Conservation (phyloP, 2,113 vertebrate genomes). For the Carettochelys insculpta region DNA sequence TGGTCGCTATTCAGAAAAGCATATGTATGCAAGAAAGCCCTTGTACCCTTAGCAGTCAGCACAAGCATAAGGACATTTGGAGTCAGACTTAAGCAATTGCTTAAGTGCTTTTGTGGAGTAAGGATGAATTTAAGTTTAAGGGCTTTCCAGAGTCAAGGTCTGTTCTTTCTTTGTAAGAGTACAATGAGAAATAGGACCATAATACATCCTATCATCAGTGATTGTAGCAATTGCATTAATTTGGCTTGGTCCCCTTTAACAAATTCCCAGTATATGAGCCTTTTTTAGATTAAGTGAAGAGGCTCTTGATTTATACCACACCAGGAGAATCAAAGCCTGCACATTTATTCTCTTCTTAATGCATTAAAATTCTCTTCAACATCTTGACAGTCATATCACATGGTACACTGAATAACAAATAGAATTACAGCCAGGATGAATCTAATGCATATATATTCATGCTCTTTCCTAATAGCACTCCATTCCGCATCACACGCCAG, state of each 20-base stretch:
- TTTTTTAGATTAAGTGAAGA: constrained; percentile 23
- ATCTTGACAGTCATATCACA: constrained; percentile 38
- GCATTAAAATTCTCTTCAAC: constrained; percentile 49
- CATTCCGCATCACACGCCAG: not conserved
- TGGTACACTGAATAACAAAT: constrained; percentile 40
- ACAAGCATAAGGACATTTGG: not conserved
- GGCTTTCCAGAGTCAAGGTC: not conserved
- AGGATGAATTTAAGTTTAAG: constrained; percentile 3
- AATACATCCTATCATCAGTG: not conserved
- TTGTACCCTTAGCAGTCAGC: not conserved
- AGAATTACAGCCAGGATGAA: constrained; percentile 43
- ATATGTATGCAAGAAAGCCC: not conserved
- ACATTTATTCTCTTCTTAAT: constrained; percentile 46
- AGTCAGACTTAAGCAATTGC: not conserved
- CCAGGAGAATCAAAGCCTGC: constrained; percentile 33
- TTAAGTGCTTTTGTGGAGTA: constrained; percentile 4
- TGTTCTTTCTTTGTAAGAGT: not conserved
- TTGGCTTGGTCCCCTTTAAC: constrained; percentile 16
- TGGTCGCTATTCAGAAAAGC: constrained; percentile 19
- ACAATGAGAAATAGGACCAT: not conserved
- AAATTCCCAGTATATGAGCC: constrained; percentile 16
- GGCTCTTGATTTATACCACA: constrained; percentile 51
- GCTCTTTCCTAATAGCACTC: not conserved
- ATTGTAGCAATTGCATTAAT: constrained; percentile 21
- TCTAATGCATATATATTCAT: constrained; percentile 17